phyloP scores from a whole-genome alignment of 2,888 invertebrate species.

The Pseudococcus longispinus region DNA sequence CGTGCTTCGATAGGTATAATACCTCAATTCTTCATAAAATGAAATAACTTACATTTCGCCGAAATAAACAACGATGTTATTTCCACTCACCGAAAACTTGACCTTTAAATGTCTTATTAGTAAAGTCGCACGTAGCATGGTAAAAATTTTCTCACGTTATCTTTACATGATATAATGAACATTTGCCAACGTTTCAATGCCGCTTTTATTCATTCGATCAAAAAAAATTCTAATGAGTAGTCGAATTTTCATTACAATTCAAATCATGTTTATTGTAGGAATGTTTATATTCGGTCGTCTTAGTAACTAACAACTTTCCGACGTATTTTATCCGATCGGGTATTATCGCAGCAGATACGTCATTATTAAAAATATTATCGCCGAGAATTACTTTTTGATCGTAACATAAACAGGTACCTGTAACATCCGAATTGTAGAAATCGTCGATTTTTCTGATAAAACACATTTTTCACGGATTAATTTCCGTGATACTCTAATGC shows the following conservation, averaged over 20 bases:
- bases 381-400: background rate
- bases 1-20: background rate
- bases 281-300: slow-evolving; percentile 44
- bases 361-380: slow-evolving; percentile 14
- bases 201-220: slow-evolving; percentile 21
- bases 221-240: slow-evolving; percentile 40
- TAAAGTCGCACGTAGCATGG: background rate
- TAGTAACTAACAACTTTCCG: slow-evolving; percentile 41
- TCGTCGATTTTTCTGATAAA: background rate
- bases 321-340: slow-evolving; percentile 26
- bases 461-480: background rate
- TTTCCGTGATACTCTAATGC: background rate
- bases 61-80: background rate
- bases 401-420: background rate
- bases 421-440: background rate
- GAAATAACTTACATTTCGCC: too few species aligned
- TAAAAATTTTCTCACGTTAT: slow-evolving; percentile 38
- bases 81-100: background rate
- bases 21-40: background rate
- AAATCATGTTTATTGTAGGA: slow-evolving; percentile 26
- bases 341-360: background rate
- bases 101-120: slow-evolving; percentile 22
- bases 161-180: background rate
- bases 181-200: background rate
- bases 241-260: slow-evolving; percentile 37